phyloP scores from a whole-genome alignment of 2,113 vertebrate species.

The Leiothrix lutea region DNA sequence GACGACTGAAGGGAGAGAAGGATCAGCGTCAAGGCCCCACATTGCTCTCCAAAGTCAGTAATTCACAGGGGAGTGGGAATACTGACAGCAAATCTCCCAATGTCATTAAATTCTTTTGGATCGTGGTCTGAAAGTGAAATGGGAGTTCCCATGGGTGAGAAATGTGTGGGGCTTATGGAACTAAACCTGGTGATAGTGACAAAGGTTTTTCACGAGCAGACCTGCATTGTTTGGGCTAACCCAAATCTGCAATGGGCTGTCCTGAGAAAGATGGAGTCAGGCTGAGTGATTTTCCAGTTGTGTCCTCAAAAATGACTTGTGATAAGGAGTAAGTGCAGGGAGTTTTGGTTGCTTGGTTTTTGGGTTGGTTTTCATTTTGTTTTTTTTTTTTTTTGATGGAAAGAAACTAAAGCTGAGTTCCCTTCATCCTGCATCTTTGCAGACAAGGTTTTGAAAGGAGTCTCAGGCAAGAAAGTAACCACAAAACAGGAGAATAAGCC shows the following conservation, averaged over 20 bases:
- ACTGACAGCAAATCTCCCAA: background rate
- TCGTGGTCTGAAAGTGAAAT: background rate
- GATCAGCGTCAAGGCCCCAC: background rate
- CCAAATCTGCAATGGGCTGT: background rate
- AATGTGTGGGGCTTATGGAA: background rate
- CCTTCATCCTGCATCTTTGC: background rate
- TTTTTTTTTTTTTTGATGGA: background rate
- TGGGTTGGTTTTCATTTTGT: too few relatives aligned
- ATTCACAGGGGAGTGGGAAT: background rate
- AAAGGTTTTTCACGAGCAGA: background rate
- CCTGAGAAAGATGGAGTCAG: background rate
- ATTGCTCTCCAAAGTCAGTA: background rate
- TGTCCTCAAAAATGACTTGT: background rate
- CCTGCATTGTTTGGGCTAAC: background rate
- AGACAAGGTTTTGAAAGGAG: background rate
- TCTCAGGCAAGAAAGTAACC: background rate
- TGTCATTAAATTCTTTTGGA: background rate
- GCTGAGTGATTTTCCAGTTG: background rate
- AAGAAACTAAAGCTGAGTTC: background rate
- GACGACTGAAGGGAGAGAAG: background rate
- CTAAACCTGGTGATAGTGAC: background rate
- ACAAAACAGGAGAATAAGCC: background rate
- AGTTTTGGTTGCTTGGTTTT: background rate
- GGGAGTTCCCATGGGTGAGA: background rate
- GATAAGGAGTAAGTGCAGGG: background rate